A percentile compares a stretch with the other conserved stretches of the same genome.
Evolutionary conservation across 2,797 vertebrate species (phyloP).

Genomic region (Hoplostethus atlanticus): DNA sequence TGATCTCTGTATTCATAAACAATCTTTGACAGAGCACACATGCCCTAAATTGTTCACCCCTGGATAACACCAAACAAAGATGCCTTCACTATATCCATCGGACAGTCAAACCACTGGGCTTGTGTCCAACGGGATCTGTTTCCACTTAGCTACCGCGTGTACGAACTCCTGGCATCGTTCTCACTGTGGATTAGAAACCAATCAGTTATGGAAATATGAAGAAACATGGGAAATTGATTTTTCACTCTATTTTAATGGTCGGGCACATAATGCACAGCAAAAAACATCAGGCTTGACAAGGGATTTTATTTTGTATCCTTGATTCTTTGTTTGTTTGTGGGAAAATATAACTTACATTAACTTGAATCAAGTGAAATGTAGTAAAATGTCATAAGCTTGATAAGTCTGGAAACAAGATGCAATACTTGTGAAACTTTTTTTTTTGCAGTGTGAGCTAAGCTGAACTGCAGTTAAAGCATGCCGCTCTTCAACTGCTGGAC

Average conservation of each 20-base stretch:
- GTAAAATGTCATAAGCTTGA: no score
- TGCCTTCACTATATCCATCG: slow-evolving; percentile 12
- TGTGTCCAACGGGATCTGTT: slow-evolving; percentile 48
- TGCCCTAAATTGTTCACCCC: slow-evolving; percentile 34
- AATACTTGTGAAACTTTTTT: no score
- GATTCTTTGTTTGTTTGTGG: no score
- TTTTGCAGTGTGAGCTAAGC: no score
- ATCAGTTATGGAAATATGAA: slow-evolving; percentile 22
- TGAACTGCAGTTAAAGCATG: neutral
- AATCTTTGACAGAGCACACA: slow-evolving; percentile 40
- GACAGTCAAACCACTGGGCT: slow-evolving; percentile 36
- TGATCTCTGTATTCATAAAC: slow-evolving; percentile 28
- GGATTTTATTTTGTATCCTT: no score
- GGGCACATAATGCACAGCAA: no score
- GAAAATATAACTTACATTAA: no score
- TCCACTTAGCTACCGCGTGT: slow-evolving; percentile 37
- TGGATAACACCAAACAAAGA: slow-evolving; percentile 42
- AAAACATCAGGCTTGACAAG: no score
- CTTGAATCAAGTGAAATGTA: no score
- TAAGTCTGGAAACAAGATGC: no score
- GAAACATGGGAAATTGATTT: no score
- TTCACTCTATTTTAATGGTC: no score
- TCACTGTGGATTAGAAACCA: slow-evolving; percentile 22
- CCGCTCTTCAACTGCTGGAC: slow-evolving; percentile 1
- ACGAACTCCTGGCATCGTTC: slow-evolving; percentile 4